Evolutionary conservation across 2,888 invertebrate species (phyloP).

Genomic region (Scaptomyza cyrtandrae): DNA sequence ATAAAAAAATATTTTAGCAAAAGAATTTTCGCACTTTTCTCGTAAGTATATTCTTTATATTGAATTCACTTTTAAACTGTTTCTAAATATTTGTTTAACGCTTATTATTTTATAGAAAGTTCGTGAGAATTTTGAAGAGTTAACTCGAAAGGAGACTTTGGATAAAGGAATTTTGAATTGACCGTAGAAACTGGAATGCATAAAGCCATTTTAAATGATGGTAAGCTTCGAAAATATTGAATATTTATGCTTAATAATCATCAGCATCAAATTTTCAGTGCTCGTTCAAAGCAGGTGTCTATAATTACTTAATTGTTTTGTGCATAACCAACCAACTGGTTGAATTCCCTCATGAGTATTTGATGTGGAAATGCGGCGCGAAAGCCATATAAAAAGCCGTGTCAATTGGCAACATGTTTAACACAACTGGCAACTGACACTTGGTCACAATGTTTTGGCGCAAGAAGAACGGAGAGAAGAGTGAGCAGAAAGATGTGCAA

Average conservation of each 20-base stretch:
- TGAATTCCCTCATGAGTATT: conserved; percentile 63
- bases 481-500: conserved; percentile 26
- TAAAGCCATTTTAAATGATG: too few species aligned
- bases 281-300: conserved; percentile 51
- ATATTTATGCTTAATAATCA: conserved; percentile 15
- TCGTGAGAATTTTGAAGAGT: too few species aligned
- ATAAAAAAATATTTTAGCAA: too few species aligned
- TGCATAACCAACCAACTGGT: conserved; percentile 34
- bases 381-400: conserved; percentile 34
- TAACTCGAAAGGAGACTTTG: too few species aligned
- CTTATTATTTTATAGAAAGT: too few species aligned
- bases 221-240: background rate
- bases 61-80: too few species aligned
- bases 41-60: too few species aligned
- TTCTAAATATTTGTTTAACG: too few species aligned
- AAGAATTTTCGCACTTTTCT: too few species aligned
- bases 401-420: background rate
- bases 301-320: conserved; percentile 51
- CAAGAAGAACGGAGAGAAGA: conserved; percentile 8
- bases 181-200: too few species aligned
- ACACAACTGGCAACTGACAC: too few species aligned
- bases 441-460: conserved; percentile 59
- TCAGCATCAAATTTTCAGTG: conserved; percentile 23
- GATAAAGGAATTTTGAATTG: background rate
- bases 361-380: conserved; percentile 35